Evolutionary conservation across 1,140 invertebrate species (phyloP), one percentile per base, ranked within the genome.

Genomic region (Papilio machaon): DNA sequence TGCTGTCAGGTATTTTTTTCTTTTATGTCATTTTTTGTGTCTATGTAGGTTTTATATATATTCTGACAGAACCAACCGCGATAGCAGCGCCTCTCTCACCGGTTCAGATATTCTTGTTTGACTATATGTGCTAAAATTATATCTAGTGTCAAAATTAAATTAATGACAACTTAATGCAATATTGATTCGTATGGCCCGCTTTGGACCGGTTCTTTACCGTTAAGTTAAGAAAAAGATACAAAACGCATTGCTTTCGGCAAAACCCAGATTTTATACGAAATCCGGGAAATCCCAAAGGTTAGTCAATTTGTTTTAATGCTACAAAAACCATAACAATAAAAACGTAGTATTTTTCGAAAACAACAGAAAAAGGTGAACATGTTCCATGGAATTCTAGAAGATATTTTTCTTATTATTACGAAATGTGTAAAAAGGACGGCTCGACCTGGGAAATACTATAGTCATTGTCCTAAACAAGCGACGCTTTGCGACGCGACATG

Each of bases 141-240:
- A 54, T 23, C 19, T 76, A 52, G 19, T 30, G 19, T 17, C 43
- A 74, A 76, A 75, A 75, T 54, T 9, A 43, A 73, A 73, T 75
- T 13, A 15, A 46, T 75, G 19, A 23, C 73, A 46, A 76, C 13
- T 76, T 49, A 76, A 30, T 76, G 74, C 46, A 49, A 52, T 76
- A 47, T 13, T 35, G 13, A 70, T 35, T 70, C 64, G 30, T 74
- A 38, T 73, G 43, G 46, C 74, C 47, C 19, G 74, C n/a, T 49
- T 76, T 76, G 3, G 23, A 76, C 74, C 43, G 74, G 74, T 76
- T 76, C 23, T 67, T 70, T 70, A 70, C 64, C 64, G 47, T 76
- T 76, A 76, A 76, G 19, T 49, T n/a, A 35, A 76, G 74, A 76
- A 76, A 76, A 52, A 52, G 7, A 76, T 23, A 76, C 23, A 76